phyloP scores from a whole-genome alignment of 2,797 vertebrate species.

The Chanos chanos region DNA sequence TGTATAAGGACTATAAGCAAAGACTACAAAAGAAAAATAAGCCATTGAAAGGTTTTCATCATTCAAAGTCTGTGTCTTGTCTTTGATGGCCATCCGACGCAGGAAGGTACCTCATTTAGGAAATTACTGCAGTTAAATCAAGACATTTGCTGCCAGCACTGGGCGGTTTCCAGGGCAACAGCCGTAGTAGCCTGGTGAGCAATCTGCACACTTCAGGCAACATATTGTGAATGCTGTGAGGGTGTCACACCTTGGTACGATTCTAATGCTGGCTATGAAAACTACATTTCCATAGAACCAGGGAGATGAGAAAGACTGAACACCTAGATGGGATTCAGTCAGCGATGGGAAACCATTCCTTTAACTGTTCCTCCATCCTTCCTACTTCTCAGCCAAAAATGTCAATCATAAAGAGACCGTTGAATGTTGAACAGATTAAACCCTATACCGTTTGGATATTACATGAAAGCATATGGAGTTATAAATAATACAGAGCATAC shows the following conservation, averaged over 20 bases:
- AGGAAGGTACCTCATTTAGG: background rate
- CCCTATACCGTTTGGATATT: too few relatives aligned
- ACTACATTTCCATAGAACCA: background rate
- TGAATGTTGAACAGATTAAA: too few relatives aligned
- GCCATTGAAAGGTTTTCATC: background rate
- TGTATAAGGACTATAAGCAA: too few relatives aligned
- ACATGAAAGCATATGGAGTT: too few relatives aligned
- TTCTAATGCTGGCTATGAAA: background rate
- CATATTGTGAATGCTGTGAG: conserved; percentile 11
- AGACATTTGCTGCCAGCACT: conserved; percentile 22
- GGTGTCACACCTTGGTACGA: background rate
- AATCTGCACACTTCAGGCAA: conserved; percentile 12
- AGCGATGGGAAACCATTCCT: too few relatives aligned
- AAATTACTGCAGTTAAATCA: conserved; percentile 36
- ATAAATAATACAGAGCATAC: too few relatives aligned
- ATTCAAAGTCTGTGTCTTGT: too few relatives aligned
- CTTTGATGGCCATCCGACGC: background rate
- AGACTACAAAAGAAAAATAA: too few relatives aligned
- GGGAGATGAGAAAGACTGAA: background rate
- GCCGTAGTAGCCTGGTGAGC: conserved; percentile 10
- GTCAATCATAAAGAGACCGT: too few relatives aligned
- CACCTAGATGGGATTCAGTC: background rate
- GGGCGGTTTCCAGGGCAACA: conserved; percentile 50
- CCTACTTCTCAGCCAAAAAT: too few relatives aligned
- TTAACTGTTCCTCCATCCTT: too few relatives aligned